Conservation (phyloP, 2,888 invertebrate genomes). For the Stegophylla sp. region DNA sequence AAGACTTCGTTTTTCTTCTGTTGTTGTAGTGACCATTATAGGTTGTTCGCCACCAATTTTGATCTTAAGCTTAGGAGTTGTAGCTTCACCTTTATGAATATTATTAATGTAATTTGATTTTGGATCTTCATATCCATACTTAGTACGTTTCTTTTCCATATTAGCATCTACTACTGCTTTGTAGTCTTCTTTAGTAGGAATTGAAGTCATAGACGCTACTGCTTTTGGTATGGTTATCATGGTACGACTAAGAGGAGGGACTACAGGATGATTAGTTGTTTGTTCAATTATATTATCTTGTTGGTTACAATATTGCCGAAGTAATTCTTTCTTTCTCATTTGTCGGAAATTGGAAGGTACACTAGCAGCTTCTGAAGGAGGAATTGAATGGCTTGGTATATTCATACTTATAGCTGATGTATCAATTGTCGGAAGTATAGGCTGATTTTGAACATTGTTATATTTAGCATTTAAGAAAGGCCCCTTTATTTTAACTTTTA, state of each 20-base stretch:
- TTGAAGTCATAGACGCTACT: slow-evolving; percentile 85
- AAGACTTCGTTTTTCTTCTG: slow-evolving; percentile 65
- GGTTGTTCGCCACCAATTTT: slow-evolving; percentile 70
- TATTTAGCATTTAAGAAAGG: slow-evolving; percentile 81
- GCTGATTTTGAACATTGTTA: slow-evolving; percentile 68
- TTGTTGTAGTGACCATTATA: slow-evolving; percentile 61
- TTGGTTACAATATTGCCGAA: slow-evolving; percentile 84
- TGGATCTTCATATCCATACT: slow-evolving; percentile 68
- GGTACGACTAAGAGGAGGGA: slow-evolving; percentile 72
- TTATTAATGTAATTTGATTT: slow-evolving; percentile 61
- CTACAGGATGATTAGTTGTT: slow-evolving; percentile 68
- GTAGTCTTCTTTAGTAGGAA: slow-evolving; percentile 85
- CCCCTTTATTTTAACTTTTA: slow-evolving; percentile 90
- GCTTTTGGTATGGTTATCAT: slow-evolving; percentile 86
- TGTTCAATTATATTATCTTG: slow-evolving; percentile 69
- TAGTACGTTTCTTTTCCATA: slow-evolving; percentile 75
- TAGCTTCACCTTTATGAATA: slow-evolving; percentile 62
- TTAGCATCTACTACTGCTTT: slow-evolving; percentile 73
- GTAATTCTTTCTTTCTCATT: slow-evolving; percentile 88
- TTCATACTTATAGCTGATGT: slow-evolving; percentile 44
- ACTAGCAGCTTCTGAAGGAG: slow-evolving; percentile 63
- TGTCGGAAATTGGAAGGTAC: slow-evolving; percentile 80
- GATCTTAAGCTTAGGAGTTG: slow-evolving; percentile 77
- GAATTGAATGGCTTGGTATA: slow-evolving; percentile 57
- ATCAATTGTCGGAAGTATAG: slow-evolving; percentile 57